Evolutionary conservation across 2,113 vertebrate species (phyloP), one percentile per base, ranked within the genome.

Genomic region (Pelecanus crispus): DNA sequence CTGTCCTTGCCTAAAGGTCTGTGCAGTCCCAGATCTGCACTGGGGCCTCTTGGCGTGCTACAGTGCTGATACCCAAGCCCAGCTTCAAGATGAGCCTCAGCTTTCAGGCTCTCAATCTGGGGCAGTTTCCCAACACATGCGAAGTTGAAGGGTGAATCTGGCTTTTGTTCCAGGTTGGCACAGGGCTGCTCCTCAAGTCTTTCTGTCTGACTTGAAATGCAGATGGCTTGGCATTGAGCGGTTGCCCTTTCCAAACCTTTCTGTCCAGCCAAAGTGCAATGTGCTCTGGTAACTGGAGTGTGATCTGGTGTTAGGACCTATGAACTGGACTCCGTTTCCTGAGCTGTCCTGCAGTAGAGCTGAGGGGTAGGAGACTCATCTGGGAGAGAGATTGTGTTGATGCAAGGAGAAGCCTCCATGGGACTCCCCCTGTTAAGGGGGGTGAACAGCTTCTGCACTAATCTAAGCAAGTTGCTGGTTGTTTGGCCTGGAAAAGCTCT

Each of bases 1-100:
- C 61, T 40, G 38, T 50, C n/a, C 47, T 83, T 91, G 67, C 8
- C 61, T 85, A 47, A 80, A 80, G 50, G 42, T 88, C 67, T 75
- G 21, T 36, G 50, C 52, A 82, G 13, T 81, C 36, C 19, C 29
- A 67, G 31, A 25, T 40, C 31, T 38, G 17, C 0, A 0, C 0
- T 59, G 42, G 47, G 26, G 25, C 31, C 44, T 70, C 47, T 47
- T 81, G 55, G 9, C 7, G 4, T 77, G 44, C 89, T 85, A 56
- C 70, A 75, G 40, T 74, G 25, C 47, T 71, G 65, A 36, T 52
- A 78, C 7, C 32, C 32, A 9, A 56, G 36, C 34, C 15, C 44
- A 34, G 4, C 44, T 73, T 82, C 53, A 65, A 34, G 44, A 13
- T 38, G 26, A 79, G 19, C 0, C 0, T 78, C 26, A 63, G 2